Evolutionary conservation across 2,888 invertebrate species (phyloP).

Genomic region (Mesochorus sp.): DNA sequence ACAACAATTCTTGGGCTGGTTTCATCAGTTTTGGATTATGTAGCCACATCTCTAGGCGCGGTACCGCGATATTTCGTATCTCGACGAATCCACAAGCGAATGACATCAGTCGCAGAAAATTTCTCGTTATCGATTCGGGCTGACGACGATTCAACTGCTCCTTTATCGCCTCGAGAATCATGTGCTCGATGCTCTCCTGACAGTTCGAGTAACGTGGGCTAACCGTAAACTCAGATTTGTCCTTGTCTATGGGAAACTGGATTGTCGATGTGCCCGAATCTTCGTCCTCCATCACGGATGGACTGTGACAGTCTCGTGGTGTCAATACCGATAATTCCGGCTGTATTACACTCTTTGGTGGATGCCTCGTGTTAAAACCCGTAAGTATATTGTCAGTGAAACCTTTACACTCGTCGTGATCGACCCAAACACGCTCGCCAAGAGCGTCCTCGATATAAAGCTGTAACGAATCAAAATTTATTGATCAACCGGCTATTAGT

Average conservation of each 20-base stretch:
- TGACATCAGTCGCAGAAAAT: slow-evolving; percentile 92
- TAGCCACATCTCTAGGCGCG: slow-evolving; percentile 95
- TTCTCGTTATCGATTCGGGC: slow-evolving; percentile 93
- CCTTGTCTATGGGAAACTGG: slow-evolving; percentile 75
- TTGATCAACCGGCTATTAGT: too few species aligned
- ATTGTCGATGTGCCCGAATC: slow-evolving; percentile 74
- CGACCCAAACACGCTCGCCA: slow-evolving; percentile 97
- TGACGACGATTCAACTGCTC: slow-evolving; percentile 93
- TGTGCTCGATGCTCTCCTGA: slow-evolving; percentile 88
- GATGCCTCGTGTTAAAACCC: slow-evolving; percentile 91
- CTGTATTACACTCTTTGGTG: slow-evolving; percentile 88
- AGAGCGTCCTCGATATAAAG: slow-evolving; percentile 97
- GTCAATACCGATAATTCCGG: slow-evolving; percentile 83
- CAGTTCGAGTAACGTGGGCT: slow-evolving; percentile 85
- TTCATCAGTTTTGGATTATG: slow-evolving; percentile 97
- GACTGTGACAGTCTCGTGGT: slow-evolving; percentile 78
- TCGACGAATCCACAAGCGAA: slow-evolving; percentile 94
- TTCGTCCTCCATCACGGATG: slow-evolving; percentile 79
- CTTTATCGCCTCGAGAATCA: slow-evolving; percentile 93
- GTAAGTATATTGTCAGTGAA: slow-evolving; percentile 96
- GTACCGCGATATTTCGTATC: slow-evolving; percentile 90
- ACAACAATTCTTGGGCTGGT: slow-evolving; percentile 94
- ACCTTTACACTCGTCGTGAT: slow-evolving; percentile 93
- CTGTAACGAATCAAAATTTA: too few species aligned
- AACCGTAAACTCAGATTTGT: slow-evolving; percentile 82